Evolutionary conservation across 2,797 vertebrate species (phyloP).

Genomic region (Gymnothorax javanicus): DNA sequence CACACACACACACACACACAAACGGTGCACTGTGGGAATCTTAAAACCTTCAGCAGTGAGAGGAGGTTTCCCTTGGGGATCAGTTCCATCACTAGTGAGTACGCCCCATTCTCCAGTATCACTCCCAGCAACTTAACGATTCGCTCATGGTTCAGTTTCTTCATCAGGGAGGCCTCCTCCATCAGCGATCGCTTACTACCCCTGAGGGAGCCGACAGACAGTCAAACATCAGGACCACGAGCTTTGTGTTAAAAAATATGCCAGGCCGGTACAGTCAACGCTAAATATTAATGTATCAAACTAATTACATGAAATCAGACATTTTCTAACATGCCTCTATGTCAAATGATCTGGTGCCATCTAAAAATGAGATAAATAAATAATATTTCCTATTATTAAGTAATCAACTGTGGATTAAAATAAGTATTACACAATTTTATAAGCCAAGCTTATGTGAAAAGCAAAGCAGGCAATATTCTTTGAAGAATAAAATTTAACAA

Average conservation of each 20-base stretch:
- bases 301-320: no score
- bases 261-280: background rate
- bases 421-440: background rate
- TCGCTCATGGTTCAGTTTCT: slow-evolving; percentile 79
- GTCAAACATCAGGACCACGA: background rate
- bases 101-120: slow-evolving; percentile 86
- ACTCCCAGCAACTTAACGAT: slow-evolving; percentile 90
- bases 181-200: slow-evolving; percentile 73
- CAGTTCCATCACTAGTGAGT: slow-evolving; percentile 92
- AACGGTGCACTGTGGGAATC: slow-evolving; percentile 26
- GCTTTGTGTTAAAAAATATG: background rate
- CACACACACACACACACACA: background rate
- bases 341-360: background rate
- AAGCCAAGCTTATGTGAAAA: background rate
- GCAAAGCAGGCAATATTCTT: background rate
- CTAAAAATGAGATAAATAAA: background rate
- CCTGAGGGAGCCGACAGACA: slow-evolving; percentile 43
- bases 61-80: slow-evolving; percentile 87
- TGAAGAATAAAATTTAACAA: background rate
- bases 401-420: background rate
- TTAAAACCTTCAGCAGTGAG: slow-evolving; percentile 80
- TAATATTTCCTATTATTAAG: background rate
- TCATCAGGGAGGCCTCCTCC: slow-evolving; percentile 90
- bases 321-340: background rate
- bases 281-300: background rate